Evolutionary conservation across 2,888 invertebrate species (phyloP).

Genomic region (Crossocerus cetratus): DNA sequence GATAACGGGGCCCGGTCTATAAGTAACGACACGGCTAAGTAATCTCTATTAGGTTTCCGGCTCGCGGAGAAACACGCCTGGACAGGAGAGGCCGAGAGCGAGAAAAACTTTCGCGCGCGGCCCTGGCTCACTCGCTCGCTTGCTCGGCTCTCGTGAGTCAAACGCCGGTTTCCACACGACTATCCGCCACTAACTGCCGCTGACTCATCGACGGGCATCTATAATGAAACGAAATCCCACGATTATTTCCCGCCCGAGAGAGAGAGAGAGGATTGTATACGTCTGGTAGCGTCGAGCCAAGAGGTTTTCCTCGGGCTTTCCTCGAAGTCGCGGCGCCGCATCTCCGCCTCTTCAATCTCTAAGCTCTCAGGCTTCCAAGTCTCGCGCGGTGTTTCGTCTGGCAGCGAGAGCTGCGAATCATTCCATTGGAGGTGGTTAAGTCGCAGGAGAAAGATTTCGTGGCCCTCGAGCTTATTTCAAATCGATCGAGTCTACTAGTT

Average conservation of each 20-base stretch:
- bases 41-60: slow-evolving; percentile 22
- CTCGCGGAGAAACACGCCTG: neutral
- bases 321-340: too few relatives aligned
- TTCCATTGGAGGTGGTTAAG: too few relatives aligned
- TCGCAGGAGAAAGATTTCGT: too few relatives aligned
- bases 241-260: slow-evolving; percentile 30
- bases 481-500: too few relatives aligned
- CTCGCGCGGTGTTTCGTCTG: too few relatives aligned
- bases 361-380: too few relatives aligned
- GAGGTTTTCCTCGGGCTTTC: too few relatives aligned
- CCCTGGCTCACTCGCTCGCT: slow-evolving; percentile 22
- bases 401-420: too few relatives aligned
- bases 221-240: slow-evolving; percentile 51
- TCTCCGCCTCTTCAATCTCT: too few relatives aligned
- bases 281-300: too few relatives aligned
- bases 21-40: neutral
- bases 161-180: slow-evolving; percentile 41
- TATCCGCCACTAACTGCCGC: slow-evolving; percentile 35
- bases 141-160: slow-evolving; percentile 40
- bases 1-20: neutral
- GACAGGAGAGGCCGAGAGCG: slow-evolving; percentile 1
- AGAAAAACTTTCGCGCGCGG: slow-evolving; percentile 38
- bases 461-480: too few relatives aligned
- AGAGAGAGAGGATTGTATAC: too few relatives aligned
- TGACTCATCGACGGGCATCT: slow-evolving; percentile 52